phyloP scores from a whole-genome alignment of 2,797 vertebrate species.

The Pseudocheirus occidentalis region DNA sequence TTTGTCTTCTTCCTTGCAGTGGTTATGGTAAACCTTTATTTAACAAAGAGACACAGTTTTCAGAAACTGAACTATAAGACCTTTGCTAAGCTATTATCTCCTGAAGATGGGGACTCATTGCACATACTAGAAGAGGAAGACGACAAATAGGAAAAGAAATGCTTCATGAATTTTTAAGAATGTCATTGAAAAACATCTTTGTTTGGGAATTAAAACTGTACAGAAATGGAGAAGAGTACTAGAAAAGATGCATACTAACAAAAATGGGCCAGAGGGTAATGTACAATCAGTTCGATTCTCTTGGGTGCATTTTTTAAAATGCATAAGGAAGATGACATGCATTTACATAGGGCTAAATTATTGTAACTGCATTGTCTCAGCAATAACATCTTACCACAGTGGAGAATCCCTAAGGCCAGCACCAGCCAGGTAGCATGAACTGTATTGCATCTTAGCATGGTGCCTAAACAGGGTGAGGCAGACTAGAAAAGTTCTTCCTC shows the following conservation, averaged over 20 bases:
- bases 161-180: slow-evolving; percentile 69
- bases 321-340: rapidly evolving
- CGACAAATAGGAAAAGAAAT: slow-evolving; percentile 67
- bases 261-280: neutral
- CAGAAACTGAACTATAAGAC: slow-evolving; percentile 74
- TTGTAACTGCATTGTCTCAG: neutral
- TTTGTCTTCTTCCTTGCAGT: slow-evolving; percentile 68
- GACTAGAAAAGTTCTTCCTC: neutral
- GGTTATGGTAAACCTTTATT: slow-evolving; percentile 43
- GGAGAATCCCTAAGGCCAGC: neutral
- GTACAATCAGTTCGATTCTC: too few relatives aligned
- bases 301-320: rapidly evolving
- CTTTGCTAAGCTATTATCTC: slow-evolving; percentile 65
- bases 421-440: neutral
- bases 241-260: neutral
- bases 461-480: neutral
- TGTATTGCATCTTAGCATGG: too few relatives aligned
- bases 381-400: neutral
- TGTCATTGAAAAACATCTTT: slow-evolving; percentile 60
- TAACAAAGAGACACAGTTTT: slow-evolving; percentile 69
- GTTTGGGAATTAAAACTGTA: neutral
- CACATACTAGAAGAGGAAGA: slow-evolving; percentile 64
- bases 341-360: rapidly evolving
- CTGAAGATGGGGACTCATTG: slow-evolving; percentile 53
- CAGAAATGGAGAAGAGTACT: slow-evolving; percentile 8